Base-by-base conservation (phyloP, 2,888 invertebrate species). In the Andricus curvator region DNA sequence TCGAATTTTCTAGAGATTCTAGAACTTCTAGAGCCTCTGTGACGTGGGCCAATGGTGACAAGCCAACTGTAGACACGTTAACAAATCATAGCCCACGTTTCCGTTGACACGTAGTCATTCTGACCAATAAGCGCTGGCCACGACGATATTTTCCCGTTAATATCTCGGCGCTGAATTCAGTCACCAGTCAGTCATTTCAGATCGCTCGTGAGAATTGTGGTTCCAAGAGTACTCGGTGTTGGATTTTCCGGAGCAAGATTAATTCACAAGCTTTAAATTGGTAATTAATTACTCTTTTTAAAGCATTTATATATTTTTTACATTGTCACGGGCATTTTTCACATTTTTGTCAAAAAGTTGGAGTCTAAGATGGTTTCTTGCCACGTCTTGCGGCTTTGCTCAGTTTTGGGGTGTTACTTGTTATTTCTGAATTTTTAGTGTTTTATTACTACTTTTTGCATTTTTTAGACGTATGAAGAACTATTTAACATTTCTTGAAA, bases 31-130 rank as follows among this genome's bases (percentile, higher is more conserved):
- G 60, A 44, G 20, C 51, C 77, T 67, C 85, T 90, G 86, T 84
- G 93, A 95, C 96, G 95, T 96, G 96, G 95, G 95, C 96, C 96
- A 96, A 96, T 96, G 84, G 88, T 70, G 87, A 86, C 48, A 67
- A 90, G 95, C 94, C 96, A 95, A 95, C 95, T 95, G 93, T 92
- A 88, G 92, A 87, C 51, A 90, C 88, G 85, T 89, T 82, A 82
- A 89, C 95, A 95, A 95, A 95, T 95, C 91, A 88, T 15, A 88
- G 88, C 88, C 76, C 89, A 91, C 93, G 81, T 87, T 91, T 90
- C 90, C 88, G 85, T 85, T 89, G 82, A 84, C 83, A 84, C 87
- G 93, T 89, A 86, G 89, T 87, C 22, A 88, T 87, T 85, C 88
- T 83, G 84, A 90, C 96, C 95, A 96, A 96, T 96, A 92, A 89